These are phyloP conservation scores for Drosophila multiciliata DNA, from an alignment of 2,888 invertebrate genomes.

Conservation along the genomic window DNA sequence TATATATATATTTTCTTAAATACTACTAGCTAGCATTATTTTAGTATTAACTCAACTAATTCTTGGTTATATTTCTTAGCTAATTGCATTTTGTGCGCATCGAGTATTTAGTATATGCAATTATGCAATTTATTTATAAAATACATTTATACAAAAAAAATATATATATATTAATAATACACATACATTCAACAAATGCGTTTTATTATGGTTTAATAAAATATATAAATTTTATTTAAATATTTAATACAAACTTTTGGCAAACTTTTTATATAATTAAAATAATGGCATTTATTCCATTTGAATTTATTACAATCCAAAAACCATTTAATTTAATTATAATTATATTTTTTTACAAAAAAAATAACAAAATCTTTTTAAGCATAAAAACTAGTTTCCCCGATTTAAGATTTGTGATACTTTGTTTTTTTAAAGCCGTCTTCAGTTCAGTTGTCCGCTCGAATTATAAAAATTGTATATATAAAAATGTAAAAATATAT, in stretches of 20 bases:
- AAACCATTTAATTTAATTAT: not conserved
- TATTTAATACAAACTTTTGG: not conserved
- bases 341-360: not conserved
- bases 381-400: not conserved
- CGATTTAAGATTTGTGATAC: not conserved
- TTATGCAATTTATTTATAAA: constrained; percentile 42
- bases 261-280: not conserved
- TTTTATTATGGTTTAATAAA: not conserved
- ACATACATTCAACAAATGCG: not conserved
- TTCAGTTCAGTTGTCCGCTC: not conserved
- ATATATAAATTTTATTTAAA: not conserved
- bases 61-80: constrained; percentile 35
- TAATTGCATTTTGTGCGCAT: constrained; percentile 39
- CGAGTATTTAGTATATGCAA: constrained; percentile 35
- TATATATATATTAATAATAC: constrained; percentile 18
- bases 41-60: constrained; percentile 24
- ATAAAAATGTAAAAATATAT: not conserved
- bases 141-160: constrained; percentile 18
- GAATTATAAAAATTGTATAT: not conserved
- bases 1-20: constrained; percentile 37
- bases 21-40: constrained; percentile 14
- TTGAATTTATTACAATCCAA: not conserved
- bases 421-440: not conserved
- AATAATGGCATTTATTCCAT: not conserved
- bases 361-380: not conserved